phyloP scores from a whole-genome alignment of 2,797 vertebrate genomes.

The Coregonus sp. region DNA sequence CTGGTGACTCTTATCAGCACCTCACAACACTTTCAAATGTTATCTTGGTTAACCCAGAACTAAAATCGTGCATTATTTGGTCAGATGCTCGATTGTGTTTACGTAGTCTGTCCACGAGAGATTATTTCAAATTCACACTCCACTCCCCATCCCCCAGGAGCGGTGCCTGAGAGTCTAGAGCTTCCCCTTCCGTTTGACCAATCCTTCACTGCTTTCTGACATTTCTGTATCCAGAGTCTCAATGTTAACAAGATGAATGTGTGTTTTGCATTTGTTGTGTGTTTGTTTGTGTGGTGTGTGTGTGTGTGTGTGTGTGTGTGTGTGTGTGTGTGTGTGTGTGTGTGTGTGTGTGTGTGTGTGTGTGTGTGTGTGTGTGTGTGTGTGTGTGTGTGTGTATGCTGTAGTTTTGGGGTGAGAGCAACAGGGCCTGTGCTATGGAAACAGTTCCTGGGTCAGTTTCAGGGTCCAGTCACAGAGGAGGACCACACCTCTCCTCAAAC shows the following conservation, averaged over 20 bases:
- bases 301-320: not conserved
- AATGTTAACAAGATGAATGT: not conserved
- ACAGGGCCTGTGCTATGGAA: slow-evolving; percentile 67
- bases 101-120: too few relatives aligned
- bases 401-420: slow-evolving; percentile 66
- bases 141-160: not conserved
- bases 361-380: slow-evolving; percentile 12
- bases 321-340: slow-evolving; percentile 16
- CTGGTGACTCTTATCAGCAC: not conserved
- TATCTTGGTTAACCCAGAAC: not conserved
- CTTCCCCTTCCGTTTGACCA: not conserved
- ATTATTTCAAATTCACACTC: not conserved
- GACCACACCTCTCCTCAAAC: not conserved
- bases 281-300: slow-evolving; percentile 4
- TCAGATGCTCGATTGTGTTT: not conserved
- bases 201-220: not conserved
- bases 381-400: slow-evolving; percentile 19
- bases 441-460: slow-evolving; percentile 67
- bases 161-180: not conserved
- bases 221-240: not conserved
- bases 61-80: not conserved
- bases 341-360: slow-evolving; percentile 17
- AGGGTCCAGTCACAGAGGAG: slow-evolving; percentile 33
- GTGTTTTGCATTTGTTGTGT: slow-evolving; percentile 1
- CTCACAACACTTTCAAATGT: slow-evolving; percentile 28